phyloP scores from a whole-genome alignment of 2,113 vertebrate genomes.

The Nymphicus hollandicus region DNA sequence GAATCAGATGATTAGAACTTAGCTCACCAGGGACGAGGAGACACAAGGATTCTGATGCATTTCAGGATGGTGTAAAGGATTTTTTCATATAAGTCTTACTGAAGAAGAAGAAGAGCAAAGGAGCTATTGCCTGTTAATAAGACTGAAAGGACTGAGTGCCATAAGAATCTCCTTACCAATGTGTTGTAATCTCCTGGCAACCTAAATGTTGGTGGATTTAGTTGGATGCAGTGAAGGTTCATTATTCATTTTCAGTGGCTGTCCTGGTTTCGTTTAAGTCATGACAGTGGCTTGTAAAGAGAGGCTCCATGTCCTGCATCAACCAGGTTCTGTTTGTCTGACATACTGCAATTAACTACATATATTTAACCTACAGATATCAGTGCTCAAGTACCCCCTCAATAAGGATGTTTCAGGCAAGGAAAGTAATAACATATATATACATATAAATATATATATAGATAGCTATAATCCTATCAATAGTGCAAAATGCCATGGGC shows the following conservation, averaged over 20 bases:
- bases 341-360: background rate
- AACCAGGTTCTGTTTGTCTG: background rate
- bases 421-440: background rate
- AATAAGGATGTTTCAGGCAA: background rate
- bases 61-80: background rate
- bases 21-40: background rate
- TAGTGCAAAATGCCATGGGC: background rate
- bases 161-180: background rate
- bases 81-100: background rate
- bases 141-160: background rate
- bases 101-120: background rate
- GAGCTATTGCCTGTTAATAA: background rate
- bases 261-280: background rate
- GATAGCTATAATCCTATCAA: background rate
- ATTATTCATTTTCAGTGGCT: background rate
- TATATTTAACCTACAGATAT: background rate
- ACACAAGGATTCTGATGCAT: background rate
- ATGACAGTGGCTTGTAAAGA: background rate
- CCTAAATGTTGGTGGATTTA: background rate
- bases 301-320: background rate
- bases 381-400: background rate
- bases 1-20: background rate
- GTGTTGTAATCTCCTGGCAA: background rate
- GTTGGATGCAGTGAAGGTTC: background rate
- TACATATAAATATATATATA: background rate